Percentiles rank a stretch among this genome's conserved stretches.
Conservation (phyloP, 2,888 invertebrate species). For the Altica lythri region DNA sequence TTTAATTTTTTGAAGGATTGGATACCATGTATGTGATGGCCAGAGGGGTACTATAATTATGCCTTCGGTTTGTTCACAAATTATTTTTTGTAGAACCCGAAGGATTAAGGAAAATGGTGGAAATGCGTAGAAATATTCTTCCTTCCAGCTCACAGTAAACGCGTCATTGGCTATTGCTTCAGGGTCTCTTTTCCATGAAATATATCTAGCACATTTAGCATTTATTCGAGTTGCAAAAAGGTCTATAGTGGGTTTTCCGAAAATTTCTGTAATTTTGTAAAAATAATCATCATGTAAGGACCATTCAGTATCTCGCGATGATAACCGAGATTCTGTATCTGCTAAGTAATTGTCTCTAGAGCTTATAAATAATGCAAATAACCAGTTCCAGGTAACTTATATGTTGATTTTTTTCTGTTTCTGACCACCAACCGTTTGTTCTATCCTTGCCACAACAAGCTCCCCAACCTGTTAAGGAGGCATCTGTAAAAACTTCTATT, state of each 20-base stretch:
- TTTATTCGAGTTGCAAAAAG: slow-evolving; percentile 30
- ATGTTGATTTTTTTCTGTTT: too few species aligned
- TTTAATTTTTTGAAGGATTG: too few species aligned
- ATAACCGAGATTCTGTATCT: slow-evolving; percentile 23
- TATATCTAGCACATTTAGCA: slow-evolving; percentile 28
- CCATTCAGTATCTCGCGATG: slow-evolving; percentile 29
- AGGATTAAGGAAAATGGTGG: slow-evolving; percentile 29
- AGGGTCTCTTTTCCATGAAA: slow-evolving; percentile 31
- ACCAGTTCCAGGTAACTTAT: too few species aligned
- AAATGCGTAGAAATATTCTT: slow-evolving; percentile 32
- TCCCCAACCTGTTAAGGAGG: too few species aligned
- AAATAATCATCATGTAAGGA: too few species aligned
- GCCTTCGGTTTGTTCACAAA: slow-evolving; percentile 12
- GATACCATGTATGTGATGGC: too few species aligned
- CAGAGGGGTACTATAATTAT: too few species aligned
- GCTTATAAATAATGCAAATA: slow-evolving; percentile 26
- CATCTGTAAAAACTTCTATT: too few species aligned
- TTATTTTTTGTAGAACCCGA: slow-evolving; percentile 14
- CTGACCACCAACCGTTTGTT: too few species aligned
- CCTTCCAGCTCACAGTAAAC: slow-evolving; percentile 29
- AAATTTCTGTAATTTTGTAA: too few species aligned
- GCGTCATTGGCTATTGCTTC: slow-evolving; percentile 27
- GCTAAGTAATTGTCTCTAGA: slow-evolving; percentile 23
- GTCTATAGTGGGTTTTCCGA: slow-evolving; percentile 26
- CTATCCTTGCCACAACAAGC: too few species aligned